phyloP scores from a whole-genome alignment of 2,888 invertebrate species.

The Pammene fasciana region DNA sequence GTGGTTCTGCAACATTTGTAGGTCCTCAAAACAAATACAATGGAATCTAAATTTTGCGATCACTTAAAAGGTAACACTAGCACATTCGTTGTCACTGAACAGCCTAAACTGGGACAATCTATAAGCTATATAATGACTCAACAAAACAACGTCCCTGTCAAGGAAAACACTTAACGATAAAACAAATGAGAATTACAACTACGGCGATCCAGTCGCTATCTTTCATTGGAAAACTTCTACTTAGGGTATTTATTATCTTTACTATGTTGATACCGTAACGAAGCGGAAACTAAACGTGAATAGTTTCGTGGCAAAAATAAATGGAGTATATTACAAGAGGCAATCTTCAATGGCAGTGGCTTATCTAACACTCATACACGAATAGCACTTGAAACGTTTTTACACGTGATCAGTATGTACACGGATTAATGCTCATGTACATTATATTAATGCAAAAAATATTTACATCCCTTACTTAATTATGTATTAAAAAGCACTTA shows the following conservation, averaged over 20 bases:
- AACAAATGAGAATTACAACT: conserved; percentile 49
- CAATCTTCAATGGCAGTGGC: conserved; percentile 72
- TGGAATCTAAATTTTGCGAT: conserved; percentile 45
- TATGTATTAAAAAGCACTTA: conserved; percentile 76
- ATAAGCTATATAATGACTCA: conserved; percentile 49
- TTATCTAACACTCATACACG: conserved; percentile 75
- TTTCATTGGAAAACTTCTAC: conserved; percentile 55
- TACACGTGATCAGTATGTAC: conserved; percentile 72
- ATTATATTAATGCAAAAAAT: conserved; percentile 77
- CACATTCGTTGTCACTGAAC: conserved; percentile 79
- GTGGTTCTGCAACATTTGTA: conserved; percentile 16
- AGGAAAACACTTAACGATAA: conserved; percentile 49
- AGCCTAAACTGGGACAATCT: conserved; percentile 72
- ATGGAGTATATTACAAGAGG: conserved; percentile 53
- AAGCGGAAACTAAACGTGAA: conserved; percentile 38
- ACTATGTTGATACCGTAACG: conserved; percentile 40
- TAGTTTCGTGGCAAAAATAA: conserved; percentile 42
- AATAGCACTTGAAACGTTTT: conserved; percentile 75
- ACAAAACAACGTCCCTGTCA: conserved; percentile 49
- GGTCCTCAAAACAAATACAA: conserved; percentile 34
- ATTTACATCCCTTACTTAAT: conserved; percentile 76
- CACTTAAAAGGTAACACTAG: conserved; percentile 64
- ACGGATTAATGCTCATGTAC: conserved; percentile 67
- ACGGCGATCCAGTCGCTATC: conserved; percentile 67
- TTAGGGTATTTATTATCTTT: conserved; percentile 50